Evolutionary conservation across 2,797 vertebrate species (phyloP), one percentile per base, ranked within the genome.

Genomic region (Sebastes matsubarae): DNA sequence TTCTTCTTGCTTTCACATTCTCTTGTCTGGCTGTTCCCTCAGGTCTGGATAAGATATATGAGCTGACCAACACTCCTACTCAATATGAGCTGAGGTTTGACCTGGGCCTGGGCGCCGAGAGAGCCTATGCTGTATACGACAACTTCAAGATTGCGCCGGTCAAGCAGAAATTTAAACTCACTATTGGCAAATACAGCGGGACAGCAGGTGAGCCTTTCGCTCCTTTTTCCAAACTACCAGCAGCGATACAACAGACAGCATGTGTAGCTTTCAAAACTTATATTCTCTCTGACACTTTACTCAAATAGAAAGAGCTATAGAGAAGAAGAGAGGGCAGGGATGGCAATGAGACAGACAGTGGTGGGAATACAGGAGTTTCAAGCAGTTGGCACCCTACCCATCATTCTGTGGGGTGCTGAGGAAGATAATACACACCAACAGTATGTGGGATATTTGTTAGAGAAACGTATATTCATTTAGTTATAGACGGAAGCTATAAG

Each of bases 21-120:
- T 74, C 30, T 24, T 24, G 18, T 75, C 12, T 74, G 30, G 57
- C 13, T 75, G 29, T 58, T 75, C 64, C 80, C 18, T 58, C 82
- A 97, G 97, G 97, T 82, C 94, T 99, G 68, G 96, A 97, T n/a
- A 97, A 97, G 89, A 95, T 99, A 65, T 93, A 97, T 60, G 95
- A 96, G 13, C 96, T 99, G 76, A 98, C 93, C 38, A 96, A 95
- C 82, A 96, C 96, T 20, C 85, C 94, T 0, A 92, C 94, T 59
- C 92, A 22, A 57, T 98, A 96, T 0, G 94, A 98, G 89, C 88
- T 97, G 82, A 75, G 93, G 52, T 96, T 97, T 66, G 97, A 97
- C 90, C 87, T 99, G 74, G 93, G 88, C 82, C 86, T 95, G 1
- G 93, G 92, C 72, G 94, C 94, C 0, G 93, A 98, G 55, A 96